Base-by-base conservation (phyloP, 2,888 invertebrate genomes). In the Agrochola macilenta region DNA sequence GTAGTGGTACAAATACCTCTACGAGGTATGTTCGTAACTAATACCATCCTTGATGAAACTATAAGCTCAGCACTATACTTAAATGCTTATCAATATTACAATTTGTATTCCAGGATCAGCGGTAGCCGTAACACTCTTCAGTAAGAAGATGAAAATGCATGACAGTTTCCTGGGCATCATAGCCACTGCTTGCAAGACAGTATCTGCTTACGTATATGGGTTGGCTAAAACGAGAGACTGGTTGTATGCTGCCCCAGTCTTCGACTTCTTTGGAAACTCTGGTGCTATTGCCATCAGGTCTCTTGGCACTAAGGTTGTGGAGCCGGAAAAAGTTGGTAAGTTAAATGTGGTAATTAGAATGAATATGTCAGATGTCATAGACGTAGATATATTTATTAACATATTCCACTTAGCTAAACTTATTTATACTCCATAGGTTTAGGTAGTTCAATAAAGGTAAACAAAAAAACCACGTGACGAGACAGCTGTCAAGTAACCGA, bases 241-340 rank as follows among this genome's bases (percentile, higher is more conserved):
- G 96, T 93, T 96, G 82, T 97, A 95, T 75, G 89, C 93, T 0
- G 97, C 95, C 3, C 95, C 97, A 0, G 91, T 92, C 35, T 94
- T 97, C 39, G 97, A 97, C 69, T 90, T 97, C 76, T 96, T 97
- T 35, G 97, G 97, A 3, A 97, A 95, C 60, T 95, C 97, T 2
- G 97, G 96, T n/a, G 93, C 95, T 9, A 97, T 97, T 0, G 97
- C 97, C 0, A 96, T 97, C 85, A 93, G 97, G 77, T 97, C 97
- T 0, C 92, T 97, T 69, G 97, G 97, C 1, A 97, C 97, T 1
- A 97, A 97, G 89, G 89, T 97, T 30, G 97, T 97, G 7, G 94
- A 95, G 12, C 92, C 94, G 14, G 96, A 97, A 85, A 95, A 97
- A 93, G 93, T 97, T 78, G 97, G 97, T 95, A 90, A 87, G 94